Evolutionary conservation across 2,797 vertebrate species (phyloP).

Genomic region (Masticophis lateralis): DNA sequence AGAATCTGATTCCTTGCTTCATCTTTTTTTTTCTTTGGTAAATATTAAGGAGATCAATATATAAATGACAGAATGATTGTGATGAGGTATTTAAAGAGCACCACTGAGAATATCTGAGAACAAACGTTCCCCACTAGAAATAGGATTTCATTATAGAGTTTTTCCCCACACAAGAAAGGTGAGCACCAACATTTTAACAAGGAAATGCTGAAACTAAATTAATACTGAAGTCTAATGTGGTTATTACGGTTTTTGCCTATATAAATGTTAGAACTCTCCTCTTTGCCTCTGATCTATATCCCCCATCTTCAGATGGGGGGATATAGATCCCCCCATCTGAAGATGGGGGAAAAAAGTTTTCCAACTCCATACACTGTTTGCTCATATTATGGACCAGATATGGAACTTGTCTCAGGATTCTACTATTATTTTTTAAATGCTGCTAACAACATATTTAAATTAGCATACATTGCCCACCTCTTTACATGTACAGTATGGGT

Average conservation of each 20-base stretch:
- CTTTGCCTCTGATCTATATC: background rate
- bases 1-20: background rate
- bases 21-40: background rate
- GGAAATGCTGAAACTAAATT: background rate
- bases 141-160: background rate
- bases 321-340: no score
- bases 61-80: background rate
- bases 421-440: background rate
- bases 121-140: fast-evolving
- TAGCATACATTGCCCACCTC: background rate
- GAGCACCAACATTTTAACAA: background rate
- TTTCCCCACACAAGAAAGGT: background rate
- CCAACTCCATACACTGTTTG: background rate
- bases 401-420: background rate
- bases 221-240: background rate
- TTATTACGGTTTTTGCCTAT: background rate
- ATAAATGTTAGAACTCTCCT: background rate
- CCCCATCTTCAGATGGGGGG: no score
- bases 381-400: background rate
- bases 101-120: background rate
- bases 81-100: background rate
- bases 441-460: background rate
- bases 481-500: background rate
- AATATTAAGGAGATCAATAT: background rate
- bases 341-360: background rate